phyloP scores from a whole-genome alignment of 1,140 invertebrate genomes.

The Laodelphax striatellus region DNA sequence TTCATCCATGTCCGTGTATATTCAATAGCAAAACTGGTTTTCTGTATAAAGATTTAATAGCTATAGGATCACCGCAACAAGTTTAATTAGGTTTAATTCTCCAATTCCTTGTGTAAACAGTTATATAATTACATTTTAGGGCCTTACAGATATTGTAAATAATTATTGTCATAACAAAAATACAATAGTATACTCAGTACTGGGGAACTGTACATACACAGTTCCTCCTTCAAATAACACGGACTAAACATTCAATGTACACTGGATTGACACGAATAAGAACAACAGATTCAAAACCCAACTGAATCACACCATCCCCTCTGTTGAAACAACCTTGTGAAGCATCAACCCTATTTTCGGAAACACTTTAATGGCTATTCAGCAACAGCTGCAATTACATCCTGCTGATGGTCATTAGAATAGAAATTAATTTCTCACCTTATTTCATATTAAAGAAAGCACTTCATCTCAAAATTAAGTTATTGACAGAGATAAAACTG shows the following conservation, averaged over 20 bases:
- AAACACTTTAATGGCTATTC: no score
- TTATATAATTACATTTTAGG: constrained; percentile 7
- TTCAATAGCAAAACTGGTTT: constrained; percentile 16
- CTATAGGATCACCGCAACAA: background rate
- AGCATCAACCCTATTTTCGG: no score
- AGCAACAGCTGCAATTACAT: no score
- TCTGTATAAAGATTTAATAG: constrained; percentile 14
- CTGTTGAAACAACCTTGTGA: no score
- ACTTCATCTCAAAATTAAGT: no score
- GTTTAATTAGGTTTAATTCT: background rate
- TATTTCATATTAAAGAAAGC: no score
- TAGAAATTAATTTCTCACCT: no score
- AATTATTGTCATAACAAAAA: constrained; percentile 1
- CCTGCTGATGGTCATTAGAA: no score
- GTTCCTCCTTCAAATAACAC: background rate
- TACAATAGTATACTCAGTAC: constrained; percentile 1
- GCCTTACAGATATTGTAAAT: constrained; percentile 12
- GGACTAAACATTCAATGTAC: background rate
- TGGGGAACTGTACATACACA: background rate
- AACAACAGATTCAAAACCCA: no score
- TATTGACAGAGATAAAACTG: no score
- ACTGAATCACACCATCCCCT: no score
- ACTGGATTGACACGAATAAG: background rate
- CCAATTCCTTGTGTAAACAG: background rate
- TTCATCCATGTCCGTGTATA: constrained; percentile 9